Evolutionary conservation across 2,797 vertebrate genomes (phyloP).

Genomic region (Euthynnus affinis): DNA sequence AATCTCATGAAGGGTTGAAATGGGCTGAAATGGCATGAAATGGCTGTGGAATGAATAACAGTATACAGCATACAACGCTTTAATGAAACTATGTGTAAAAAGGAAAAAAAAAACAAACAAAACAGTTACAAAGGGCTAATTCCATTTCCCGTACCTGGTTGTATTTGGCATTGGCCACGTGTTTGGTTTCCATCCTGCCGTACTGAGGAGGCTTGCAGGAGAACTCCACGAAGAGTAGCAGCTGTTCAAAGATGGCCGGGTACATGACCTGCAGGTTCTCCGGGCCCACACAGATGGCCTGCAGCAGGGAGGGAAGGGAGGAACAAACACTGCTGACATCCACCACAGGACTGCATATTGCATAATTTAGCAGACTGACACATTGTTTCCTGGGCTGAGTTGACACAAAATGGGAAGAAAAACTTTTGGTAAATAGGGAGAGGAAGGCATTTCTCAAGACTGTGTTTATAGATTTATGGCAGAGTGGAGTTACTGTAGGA

Average conservation of each 20-base stretch:
- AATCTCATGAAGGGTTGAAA: conserved; percentile 23
- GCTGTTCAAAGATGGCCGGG: conserved; percentile 98
- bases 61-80: conserved; percentile 3
- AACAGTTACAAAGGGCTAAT: not conserved
- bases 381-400: conserved; percentile 46
- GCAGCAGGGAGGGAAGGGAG: conserved; percentile 72
- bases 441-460: not conserved
- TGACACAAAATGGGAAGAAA: conserved; percentile 29
- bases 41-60: conserved; percentile 30
- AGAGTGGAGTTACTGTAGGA: not conserved
- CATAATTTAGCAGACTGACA: conserved; percentile 66
- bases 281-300: conserved; percentile 98
- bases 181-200: conserved; percentile 98
- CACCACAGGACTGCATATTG: conserved; percentile 60
- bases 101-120: conserved; percentile 4
- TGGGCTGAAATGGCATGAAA: conserved; percentile 36
- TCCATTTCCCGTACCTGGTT: conserved; percentile 90
- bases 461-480: not conserved
- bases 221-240: conserved; percentile 97
- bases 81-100: conserved; percentile 29
- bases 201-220: conserved; percentile 99
- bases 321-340: conserved; percentile 79
- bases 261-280: conserved; percentile 99
- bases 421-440: not conserved
- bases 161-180: conserved; percentile 99